Conservation (phyloP, 2,113 vertebrate species). For the Trogon surrucura region DNA sequence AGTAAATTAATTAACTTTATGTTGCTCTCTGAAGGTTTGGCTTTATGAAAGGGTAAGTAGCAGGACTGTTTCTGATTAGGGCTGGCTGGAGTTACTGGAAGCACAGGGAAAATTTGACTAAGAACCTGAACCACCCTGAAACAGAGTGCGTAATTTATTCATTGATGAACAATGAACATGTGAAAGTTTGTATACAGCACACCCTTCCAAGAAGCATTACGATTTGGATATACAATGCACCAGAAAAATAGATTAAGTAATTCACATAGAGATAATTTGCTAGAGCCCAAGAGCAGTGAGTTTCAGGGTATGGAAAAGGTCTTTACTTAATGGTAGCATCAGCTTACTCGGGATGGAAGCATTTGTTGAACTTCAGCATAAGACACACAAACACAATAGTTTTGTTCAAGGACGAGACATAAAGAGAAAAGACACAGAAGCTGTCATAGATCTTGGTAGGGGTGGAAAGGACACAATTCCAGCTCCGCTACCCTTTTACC, state of each 20-base stretch:
- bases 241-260: not conserved
- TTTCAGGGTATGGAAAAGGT: not conserved
- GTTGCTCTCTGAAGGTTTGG: not conserved
- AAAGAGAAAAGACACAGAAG: not conserved
- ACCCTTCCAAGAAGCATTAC: not conserved
- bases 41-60: not conserved
- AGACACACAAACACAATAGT: not conserved
- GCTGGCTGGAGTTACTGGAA: not conserved
- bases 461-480: not conserved
- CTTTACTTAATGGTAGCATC: not conserved
- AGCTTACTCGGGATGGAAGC: not conserved
- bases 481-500: not conserved
- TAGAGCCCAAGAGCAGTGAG: not conserved
- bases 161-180: not conserved
- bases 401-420: not conserved
- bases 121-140: conserved; percentile 10
- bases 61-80: not conserved
- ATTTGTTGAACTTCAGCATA: not conserved
- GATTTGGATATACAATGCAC: not conserved
- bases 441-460: not conserved
- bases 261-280: not conserved
- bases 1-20: conserved; percentile 31
- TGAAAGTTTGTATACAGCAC: not conserved
- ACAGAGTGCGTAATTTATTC: not conserved
- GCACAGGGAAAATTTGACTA: not conserved